Conservation (phyloP, 2,888 invertebrate genomes). For the Drosophila falleni region DNA sequence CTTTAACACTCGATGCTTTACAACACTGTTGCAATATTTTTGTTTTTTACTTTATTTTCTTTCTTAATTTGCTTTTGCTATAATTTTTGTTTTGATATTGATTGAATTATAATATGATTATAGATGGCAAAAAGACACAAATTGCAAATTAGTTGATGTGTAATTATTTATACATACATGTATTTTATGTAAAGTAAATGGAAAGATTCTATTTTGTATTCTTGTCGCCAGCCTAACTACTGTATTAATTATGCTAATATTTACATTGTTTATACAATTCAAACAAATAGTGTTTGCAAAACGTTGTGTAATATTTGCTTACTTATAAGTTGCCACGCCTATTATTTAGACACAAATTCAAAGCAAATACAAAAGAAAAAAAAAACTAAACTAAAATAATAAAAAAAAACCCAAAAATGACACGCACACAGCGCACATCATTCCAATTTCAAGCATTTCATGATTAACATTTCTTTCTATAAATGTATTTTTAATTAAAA, state of each 20-base stretch:
- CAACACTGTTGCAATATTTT: constrained; percentile 70
- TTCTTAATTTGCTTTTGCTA: constrained; percentile 42
- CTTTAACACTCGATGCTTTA: constrained; percentile 53
- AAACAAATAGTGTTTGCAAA: constrained; percentile 68
- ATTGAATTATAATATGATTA: constrained; percentile 43
- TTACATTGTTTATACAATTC: constrained; percentile 74
- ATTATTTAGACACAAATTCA: constrained; percentile 47
- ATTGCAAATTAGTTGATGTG: constrained; percentile 56
- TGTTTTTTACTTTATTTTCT: constrained; percentile 29
- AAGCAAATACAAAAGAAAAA: constrained; percentile 36
- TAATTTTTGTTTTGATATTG: constrained; percentile 64
- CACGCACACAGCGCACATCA: constrained; percentile 53
- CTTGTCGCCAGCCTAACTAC: constrained; percentile 78
- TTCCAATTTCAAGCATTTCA: constrained; percentile 48
- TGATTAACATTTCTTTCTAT: constrained; percentile 31
- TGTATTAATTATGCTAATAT: constrained; percentile 80
- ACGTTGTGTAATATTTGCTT: constrained; percentile 82
- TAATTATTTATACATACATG: constrained; percentile 67
- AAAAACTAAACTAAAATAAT: constrained; percentile 22
- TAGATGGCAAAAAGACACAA: constrained; percentile 54
- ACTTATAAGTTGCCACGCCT: constrained; percentile 72
- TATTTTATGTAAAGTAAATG: constrained; percentile 67
- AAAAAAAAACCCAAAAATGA: constrained; percentile 32
- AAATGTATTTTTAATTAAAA: constrained; percentile 33
- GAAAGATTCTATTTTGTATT: constrained; percentile 57